Evolutionary conservation across 2,888 invertebrate genomes (phyloP), one percentile per base, ranked within the genome.

Genomic region (Himalopsyche japonica): DNA sequence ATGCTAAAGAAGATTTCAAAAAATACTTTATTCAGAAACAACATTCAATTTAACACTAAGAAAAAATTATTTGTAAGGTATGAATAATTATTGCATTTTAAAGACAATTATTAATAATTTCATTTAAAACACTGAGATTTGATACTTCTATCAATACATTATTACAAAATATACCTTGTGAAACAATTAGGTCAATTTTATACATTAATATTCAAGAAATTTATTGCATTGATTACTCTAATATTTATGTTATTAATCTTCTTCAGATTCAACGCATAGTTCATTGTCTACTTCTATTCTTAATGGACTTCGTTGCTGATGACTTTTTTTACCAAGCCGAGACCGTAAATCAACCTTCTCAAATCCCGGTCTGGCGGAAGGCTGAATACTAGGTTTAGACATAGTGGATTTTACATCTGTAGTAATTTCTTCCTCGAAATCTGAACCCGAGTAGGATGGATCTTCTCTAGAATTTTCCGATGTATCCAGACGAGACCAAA

Each of bases 401-500:
- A 84, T n/a, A 7, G 92, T 88, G 6, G 79, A 49, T 88, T 91
- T 84, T 89, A 88, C 78, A 87, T 86, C 87, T 84, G 88, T 78
- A 87, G 84, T 86, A 87, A 88, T 87, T 86, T 88, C 47, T 88
- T 87, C 87, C 89, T 89, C 81, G 86, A 70, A 84, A 47, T 82
- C 81, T 30, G 79, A 76, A 48, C 83, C 81, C 5, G 87, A 84
- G 8, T 76, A 57, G 5, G 84, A 76, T 18, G 84, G 87, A 27
- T 88, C 87, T n/a, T 88, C 86, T 8, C 83, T 64, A 64, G 88
- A 88, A 82, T 88, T 88, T 86, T 88, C 88, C 5, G 87, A 86
- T 64, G 79, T 89, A 87, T 93, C 93, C 87, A 94, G 89, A 89
- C 94, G 91, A 7, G 93, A 91, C 94, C 94, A 94, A 6, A 94